phyloP scores from a whole-genome alignment of 2,797 vertebrate genomes.

The Anniella stebbinsi region DNA sequence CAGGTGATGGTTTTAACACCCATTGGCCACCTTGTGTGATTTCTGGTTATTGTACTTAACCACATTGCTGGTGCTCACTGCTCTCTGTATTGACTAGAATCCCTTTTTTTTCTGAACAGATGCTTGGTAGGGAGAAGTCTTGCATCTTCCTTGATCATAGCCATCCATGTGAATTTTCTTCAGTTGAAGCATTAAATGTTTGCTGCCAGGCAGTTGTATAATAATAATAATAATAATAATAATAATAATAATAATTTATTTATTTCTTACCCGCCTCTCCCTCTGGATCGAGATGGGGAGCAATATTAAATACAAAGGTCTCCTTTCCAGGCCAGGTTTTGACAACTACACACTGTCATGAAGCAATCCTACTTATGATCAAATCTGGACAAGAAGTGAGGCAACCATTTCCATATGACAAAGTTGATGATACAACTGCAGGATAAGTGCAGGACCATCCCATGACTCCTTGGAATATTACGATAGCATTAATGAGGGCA shows the following conservation, averaged over 20 bases:
- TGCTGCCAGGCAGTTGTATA: background rate
- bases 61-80: background rate
- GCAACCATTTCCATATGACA: background rate
- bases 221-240: too few relatives aligned
- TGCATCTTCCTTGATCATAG: background rate
- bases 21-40: background rate
- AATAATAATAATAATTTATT: too few relatives aligned
- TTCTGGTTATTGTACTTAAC: background rate
- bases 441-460: background rate
- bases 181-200: background rate
- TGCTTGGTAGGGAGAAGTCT: background rate
- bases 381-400: background rate
- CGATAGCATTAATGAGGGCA: background rate
- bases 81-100: background rate
- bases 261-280: too few relatives aligned
- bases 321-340: background rate
- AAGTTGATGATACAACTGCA: background rate
- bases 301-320: background rate
- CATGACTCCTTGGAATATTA: background rate
- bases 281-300: too few relatives aligned
- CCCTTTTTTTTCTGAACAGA: background rate
- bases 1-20: slow-evolving; percentile 72
- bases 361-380: background rate
- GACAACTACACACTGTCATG: background rate
- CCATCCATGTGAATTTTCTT: background rate